Evolutionary conservation across 2,113 vertebrate genomes (phyloP).

Genomic region (Nymphicus hollandicus): DNA sequence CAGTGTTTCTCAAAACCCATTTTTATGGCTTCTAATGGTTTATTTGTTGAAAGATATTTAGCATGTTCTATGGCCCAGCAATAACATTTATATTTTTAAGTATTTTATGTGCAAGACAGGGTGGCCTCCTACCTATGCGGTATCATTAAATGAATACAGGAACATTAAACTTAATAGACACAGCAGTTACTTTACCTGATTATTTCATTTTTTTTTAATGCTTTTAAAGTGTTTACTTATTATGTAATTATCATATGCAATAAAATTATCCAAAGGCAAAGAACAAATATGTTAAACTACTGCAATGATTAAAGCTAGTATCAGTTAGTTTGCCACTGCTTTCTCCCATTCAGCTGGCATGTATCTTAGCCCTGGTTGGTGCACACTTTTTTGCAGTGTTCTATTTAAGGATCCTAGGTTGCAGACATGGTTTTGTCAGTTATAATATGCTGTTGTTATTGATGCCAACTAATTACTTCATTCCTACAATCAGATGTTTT

Average conservation of each 20-base stretch:
- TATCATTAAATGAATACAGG: not conserved
- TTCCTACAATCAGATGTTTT: not conserved
- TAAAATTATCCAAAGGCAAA: not conserved
- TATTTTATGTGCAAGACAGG: not conserved
- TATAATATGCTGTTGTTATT: not conserved
- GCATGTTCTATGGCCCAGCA: not conserved
- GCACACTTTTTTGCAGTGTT: accelerated
- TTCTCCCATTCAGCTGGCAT: not conserved
- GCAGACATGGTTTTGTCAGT: not conserved
- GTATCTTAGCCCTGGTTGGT: not conserved
- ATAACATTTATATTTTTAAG: not conserved
- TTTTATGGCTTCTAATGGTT: not conserved
- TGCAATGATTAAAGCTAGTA: not conserved
- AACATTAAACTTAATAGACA: not conserved
- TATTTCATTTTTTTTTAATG: not conserved
- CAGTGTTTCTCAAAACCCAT: not conserved
- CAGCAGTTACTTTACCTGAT: not conserved
- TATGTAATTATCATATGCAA: not conserved
- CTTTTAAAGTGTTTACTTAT: not conserved
- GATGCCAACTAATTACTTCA: not conserved
- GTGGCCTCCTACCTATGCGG: not conserved
- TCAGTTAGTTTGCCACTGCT: not conserved
- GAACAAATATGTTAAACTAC: not conserved
- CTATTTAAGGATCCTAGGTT: not conserved
- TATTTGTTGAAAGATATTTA: not conserved